These are phyloP conservation scores for Eospalax fontanierii DNA, from an alignment of 2,797 vertebrate species.

Conservation along the genomic window DNA sequence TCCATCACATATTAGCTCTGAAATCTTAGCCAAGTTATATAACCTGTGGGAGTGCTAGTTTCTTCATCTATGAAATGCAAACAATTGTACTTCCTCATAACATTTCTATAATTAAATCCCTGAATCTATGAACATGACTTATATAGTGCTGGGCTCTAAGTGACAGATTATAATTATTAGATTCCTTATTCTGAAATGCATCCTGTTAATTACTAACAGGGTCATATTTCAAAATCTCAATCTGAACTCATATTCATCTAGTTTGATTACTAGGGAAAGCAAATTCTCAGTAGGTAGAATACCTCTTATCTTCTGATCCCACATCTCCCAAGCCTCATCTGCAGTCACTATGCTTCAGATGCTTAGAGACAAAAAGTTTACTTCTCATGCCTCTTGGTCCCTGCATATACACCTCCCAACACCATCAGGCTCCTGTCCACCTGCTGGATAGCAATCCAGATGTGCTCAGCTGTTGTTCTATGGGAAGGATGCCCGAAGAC, in stretches of 20 bases:
- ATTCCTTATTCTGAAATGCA: constrained; percentile 25
- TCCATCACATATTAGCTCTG: not conserved
- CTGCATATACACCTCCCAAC: not conserved
- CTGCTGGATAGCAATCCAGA: not conserved
- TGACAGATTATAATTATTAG: constrained; percentile 27
- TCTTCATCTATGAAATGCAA: not conserved
- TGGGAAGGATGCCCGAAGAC: not conserved
- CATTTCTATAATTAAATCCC: constrained; percentile 21
- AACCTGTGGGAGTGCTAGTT: not conserved
- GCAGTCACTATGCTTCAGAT: not conserved
- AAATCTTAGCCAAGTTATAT: not conserved
- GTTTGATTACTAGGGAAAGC: not conserved
- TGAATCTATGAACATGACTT: not conserved
- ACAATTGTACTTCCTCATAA: constrained; percentile 8
- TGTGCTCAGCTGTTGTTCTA: not conserved
- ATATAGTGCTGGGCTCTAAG: not conserved
- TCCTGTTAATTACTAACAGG: not conserved
- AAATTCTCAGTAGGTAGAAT: not conserved
- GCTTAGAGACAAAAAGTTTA: not conserved
- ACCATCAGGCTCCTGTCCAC: not conserved
- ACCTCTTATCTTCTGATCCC: not conserved
- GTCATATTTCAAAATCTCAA: constrained; percentile 56
- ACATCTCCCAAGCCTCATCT: not conserved
- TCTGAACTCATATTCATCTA: not conserved
- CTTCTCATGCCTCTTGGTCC: not conserved